Base-by-base conservation (phyloP, 2,888 invertebrate genomes). In the Morpho deidamia region DNA sequence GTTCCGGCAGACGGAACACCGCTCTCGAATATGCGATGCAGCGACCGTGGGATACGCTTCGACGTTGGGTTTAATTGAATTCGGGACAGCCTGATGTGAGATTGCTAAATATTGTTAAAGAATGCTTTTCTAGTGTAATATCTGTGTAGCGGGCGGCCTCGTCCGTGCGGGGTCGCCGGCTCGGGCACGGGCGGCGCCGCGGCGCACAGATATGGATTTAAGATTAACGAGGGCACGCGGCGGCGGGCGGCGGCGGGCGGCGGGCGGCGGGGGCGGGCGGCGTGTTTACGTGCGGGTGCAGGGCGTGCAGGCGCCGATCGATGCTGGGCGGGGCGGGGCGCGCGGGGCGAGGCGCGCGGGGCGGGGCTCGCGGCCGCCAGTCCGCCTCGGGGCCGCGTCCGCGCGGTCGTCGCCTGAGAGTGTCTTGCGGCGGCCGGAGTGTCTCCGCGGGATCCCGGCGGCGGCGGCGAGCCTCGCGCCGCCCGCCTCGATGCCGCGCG, bases 271-370 rank as follows among this genome's bases (percentile, higher is more conserved):
- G 81, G 79, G 64, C 68, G 69, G 71, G 92, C 66, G 94, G 94
- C 79, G 93, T 94, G 94, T 95, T 94, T 92, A 92, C 92, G 65
- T 91, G 92, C 64, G 66, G 87, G 73, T 90, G 69, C 68, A 65
- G 68, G 68, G 69, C 63, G 69, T 81, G 88, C 84, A 67, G 87
- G 69, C 69, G 71, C 66, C 65, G 62, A 75, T 73, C 72, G 74
- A 70, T 67, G 74, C 64, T 72, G 72, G 66, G 74, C 69, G 67
- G 72, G 74, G 71, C 72, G 72, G 70, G 69, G 58, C 56, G 68
- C 63, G 55, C 65, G 64, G 68, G 66, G 75, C 70, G 77, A 77
- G 70, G 69, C 65, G 61, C 64, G 63, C 65, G 64, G 73, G 67
- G 65, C 67, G 62, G 64, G 68, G 62, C 63, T 63, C 76, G 70